Evolutionary conservation across 2,888 invertebrate species (phyloP).

Genomic region (Diarsia dahlii): DNA sequence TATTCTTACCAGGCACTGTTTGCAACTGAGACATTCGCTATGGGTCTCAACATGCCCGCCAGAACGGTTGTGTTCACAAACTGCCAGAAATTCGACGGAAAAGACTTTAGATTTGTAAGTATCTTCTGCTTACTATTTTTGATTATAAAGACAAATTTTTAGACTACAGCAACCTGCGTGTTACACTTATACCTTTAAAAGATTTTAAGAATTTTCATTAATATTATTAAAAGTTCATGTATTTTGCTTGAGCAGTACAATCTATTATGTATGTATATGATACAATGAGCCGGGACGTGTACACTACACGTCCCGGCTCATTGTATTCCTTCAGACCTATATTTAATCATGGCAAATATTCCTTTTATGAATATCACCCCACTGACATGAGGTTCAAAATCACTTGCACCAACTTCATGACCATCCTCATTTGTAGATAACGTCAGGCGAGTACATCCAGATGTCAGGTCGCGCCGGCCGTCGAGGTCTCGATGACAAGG

Average conservation of each 20-base stretch:
- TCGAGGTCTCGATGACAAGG: conserved; percentile 98
- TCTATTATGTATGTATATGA: not conserved
- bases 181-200: no score
- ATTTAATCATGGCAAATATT: not conserved
- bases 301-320: no score
- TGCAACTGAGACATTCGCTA: conserved; percentile 99
- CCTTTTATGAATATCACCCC: no score
- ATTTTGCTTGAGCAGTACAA: not conserved
- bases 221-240: not conserved
- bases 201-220: not conserved
- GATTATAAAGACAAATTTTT: not conserved
- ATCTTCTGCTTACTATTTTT: not conserved
- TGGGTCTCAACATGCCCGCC: conserved; percentile 99
- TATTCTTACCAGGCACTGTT: conserved; percentile 93
- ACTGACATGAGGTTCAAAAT: conserved; percentile 6
- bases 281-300: not conserved
- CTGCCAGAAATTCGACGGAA: conserved; percentile 99
- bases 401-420: not conserved
- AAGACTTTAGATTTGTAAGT: conserved; percentile 97
- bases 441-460: conserved; percentile 99
- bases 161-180: not conserved
- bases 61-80: conserved; percentile 99
- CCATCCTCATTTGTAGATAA: conserved; percentile 88
- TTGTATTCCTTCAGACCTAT: not conserved
- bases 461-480: conserved; percentile 99